phyloP scores from a whole-genome alignment of 23 tunicate species.

The Trididemnum clinides region DNA sequence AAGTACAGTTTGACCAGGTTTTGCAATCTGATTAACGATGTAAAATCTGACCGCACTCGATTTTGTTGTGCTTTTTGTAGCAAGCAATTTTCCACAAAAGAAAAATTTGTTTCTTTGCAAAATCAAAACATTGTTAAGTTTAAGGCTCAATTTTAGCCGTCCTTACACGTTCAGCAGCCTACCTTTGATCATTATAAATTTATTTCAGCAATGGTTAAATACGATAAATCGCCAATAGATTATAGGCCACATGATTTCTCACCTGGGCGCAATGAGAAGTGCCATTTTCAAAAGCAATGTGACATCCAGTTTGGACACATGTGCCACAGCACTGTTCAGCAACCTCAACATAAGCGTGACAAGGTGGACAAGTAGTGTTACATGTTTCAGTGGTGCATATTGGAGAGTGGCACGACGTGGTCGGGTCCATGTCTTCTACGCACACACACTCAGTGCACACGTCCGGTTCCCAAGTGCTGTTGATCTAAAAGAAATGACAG shows the following conservation, averaged over 20 bases:
- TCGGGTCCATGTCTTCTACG: not conserved
- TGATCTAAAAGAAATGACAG: conserved; percentile 30
- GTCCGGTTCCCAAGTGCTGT: conserved; percentile 55
- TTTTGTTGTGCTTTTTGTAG: too few relatives aligned
- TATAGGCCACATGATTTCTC: not conserved
- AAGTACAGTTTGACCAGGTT: too few relatives aligned
- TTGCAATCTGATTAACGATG: too few relatives aligned
- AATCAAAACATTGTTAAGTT: too few relatives aligned
- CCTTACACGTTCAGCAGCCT: too few relatives aligned
- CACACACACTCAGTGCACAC: conserved; percentile 60
- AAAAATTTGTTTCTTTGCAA: too few relatives aligned
- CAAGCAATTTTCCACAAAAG: too few relatives aligned
- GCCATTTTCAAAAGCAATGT: conserved; percentile 2
- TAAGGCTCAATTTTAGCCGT: too few relatives aligned
- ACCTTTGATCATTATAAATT: too few relatives aligned
- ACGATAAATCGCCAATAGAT: too few relatives aligned
- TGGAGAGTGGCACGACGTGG: not conserved
- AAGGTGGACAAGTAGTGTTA: conserved; percentile 74
- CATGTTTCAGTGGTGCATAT: not conserved
- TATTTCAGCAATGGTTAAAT: too few relatives aligned
- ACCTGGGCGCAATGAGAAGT: conserved; percentile 21
- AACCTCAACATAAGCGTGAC: conserved; percentile 53
- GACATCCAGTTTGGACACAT: conserved; percentile 70
- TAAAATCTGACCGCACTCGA: too few relatives aligned
- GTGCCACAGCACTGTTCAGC: conserved; percentile 80